Evolutionary conservation across 2,888 invertebrate genomes (phyloP).

Genomic region (Cerastis leucographa): DNA sequence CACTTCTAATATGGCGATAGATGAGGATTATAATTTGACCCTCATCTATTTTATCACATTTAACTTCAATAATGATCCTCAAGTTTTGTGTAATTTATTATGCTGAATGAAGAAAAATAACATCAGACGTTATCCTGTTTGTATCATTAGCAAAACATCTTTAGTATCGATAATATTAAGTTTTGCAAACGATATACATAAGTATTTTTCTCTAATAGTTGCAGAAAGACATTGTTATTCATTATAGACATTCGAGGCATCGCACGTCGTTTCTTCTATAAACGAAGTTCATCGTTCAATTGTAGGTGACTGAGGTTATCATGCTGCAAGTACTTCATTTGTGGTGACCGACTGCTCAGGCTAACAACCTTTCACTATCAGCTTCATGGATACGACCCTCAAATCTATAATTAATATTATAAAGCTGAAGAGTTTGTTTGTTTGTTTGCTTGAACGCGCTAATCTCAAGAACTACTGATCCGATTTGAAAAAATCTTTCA

Average conservation of each 20-base stretch:
- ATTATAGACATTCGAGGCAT: too few relatives aligned
- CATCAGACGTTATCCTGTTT: background rate
- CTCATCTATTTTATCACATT: too few relatives aligned
- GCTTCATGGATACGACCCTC: conserved; percentile 13
- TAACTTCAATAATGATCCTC: background rate
- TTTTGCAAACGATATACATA: background rate
- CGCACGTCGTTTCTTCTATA: background rate
- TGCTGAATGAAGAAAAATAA: background rate
- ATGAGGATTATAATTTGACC: background rate
- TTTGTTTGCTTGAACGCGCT: too few relatives aligned
- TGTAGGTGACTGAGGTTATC: conserved; percentile 52
- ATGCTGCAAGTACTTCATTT: background rate
- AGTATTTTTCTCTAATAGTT: background rate
- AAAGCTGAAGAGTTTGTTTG: too few relatives aligned
- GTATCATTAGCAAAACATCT: too few relatives aligned
- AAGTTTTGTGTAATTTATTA: background rate
- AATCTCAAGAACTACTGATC: too few relatives aligned
- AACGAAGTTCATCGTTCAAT: conserved; percentile 29
- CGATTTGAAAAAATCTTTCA: too few relatives aligned
- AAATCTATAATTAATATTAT: too few relatives aligned
- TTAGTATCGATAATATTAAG: too few relatives aligned
- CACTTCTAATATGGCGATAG: background rate
- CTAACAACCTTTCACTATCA: conserved; percentile 27
- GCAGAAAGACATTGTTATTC: conserved; percentile 14
- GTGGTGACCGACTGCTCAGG: background rate